Evolutionary conservation across 1,140 invertebrate species (phyloP).

Genomic region (Neodiprion pinetum): DNA sequence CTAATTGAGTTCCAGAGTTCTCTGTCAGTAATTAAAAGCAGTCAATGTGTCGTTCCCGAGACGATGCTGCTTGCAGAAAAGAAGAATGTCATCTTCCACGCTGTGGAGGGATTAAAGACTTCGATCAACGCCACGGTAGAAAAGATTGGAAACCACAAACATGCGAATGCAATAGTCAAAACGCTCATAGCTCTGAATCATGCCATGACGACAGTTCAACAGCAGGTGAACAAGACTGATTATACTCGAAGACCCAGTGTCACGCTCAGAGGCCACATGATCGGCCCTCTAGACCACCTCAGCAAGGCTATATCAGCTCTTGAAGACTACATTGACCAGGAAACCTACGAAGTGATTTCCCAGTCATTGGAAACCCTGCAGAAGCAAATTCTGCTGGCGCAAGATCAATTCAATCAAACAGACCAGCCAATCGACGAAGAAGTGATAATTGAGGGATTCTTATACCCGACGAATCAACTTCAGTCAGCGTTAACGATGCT

Average conservation of each 20-base stretch:
- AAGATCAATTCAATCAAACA: slow-evolving; percentile 40
- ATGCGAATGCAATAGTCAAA: slow-evolving; percentile 18
- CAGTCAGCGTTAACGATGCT: slow-evolving; percentile 40
- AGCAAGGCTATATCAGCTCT: slow-evolving; percentile 35
- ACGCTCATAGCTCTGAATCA: slow-evolving; percentile 28
- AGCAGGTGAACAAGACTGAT: slow-evolving; percentile 43
- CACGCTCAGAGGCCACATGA: slow-evolving; percentile 35
- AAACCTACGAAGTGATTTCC: slow-evolving; percentile 34
- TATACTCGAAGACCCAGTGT: slow-evolving; percentile 37
- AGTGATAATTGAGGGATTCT: slow-evolving; percentile 52
- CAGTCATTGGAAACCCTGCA: slow-evolving; percentile 48
- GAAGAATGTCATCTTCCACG: slow-evolving; percentile 42
- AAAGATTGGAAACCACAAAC: slow-evolving; percentile 20
- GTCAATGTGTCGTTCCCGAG: slow-evolving; percentile 39
- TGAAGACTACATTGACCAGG: slow-evolving; percentile 36
- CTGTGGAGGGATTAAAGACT: slow-evolving; percentile 37
- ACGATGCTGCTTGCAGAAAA: slow-evolving; percentile 38
- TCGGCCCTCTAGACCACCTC: slow-evolving; percentile 40
- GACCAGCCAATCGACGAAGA: slow-evolving; percentile 49
- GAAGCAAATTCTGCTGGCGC: slow-evolving; percentile 47
- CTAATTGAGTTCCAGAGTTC: slow-evolving; percentile 46
- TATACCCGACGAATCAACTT: slow-evolving; percentile 51
- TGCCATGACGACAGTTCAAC: slow-evolving; percentile 36
- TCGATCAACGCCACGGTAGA: slow-evolving; percentile 24
- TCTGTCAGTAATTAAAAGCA: slow-evolving; percentile 43